Base-by-base conservation (phyloP, 2,113 vertebrate genomes). In the Cairina moschata region DNA sequence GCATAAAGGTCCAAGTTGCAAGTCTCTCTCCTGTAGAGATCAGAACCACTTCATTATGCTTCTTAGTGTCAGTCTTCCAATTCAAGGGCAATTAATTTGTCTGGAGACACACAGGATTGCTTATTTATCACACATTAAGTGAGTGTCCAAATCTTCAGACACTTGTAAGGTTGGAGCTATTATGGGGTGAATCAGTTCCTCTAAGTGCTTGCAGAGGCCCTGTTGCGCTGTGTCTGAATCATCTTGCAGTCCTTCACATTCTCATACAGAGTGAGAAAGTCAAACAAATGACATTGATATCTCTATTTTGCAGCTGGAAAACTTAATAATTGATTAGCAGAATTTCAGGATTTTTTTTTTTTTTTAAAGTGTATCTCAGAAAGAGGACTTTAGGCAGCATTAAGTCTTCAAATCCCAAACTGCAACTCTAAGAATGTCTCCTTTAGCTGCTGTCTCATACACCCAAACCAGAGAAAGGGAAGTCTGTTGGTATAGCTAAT, bases 171-270 rank as follows among this genome's bases (percentile, higher is more conserved):
- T 15, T 73, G 55, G 20, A 77, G 31, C 6, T 60, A 16, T n/a
- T 17, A 0, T 8, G 12, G 21, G 8, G 1, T 52, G 44, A 88
- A 66, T 40, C 1, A 1, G 17, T 20, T 77, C n/a, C 7, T 26
- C 38, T 73, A 40, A 59, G 17, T 17, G 15, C 48, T 59, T 42
- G n/a, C 12, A 6, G 0, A 22, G 12, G 8, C 59, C 42, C 52
- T n/a, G 9, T 25, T 68, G n/a, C 59, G 55, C 36, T 68, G 14
- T 59, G 20, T 54, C 58, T 77, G 59, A 8, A 55, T 69, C 15
- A 14, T 44, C 42, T 38, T 50, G 13, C 31, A 50, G 6, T 62
- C 38, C 32, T 69, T 58, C 28, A 60, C 0, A 1, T 29, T 72
- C 80, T 67, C 10, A 14, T 72, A 63, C 22, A 71, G 15, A 3